Base-by-base conservation (phyloP, 1,140 invertebrate genomes). In the Drosophila tani region DNA sequence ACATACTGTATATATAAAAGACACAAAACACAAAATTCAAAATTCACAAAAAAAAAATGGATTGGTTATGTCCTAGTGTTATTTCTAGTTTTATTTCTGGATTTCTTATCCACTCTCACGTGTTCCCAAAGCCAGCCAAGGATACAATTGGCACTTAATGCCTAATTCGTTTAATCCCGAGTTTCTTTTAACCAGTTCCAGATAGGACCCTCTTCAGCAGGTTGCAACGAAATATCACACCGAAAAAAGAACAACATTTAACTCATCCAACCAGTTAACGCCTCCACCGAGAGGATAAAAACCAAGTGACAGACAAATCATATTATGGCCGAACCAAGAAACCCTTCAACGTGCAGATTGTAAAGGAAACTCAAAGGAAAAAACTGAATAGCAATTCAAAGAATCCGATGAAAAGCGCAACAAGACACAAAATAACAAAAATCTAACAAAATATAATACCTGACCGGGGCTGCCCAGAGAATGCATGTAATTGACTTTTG, bases 401-500 rank as follows among this genome's bases (percentile, higher is more conserved):
- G 84, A 90, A 87, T 62, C 46, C 64, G 35, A 38, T 79, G 85
- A 84, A 88, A 90, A 88, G 84, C 84, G 81, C 84, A 87, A 83
- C 83, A 75, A 81, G 81, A 87, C 53, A 78, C 73, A 87, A 70
- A 73, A 76, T 66, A 65, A 60, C 41, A 80, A 56, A 66, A 74
- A 74, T 53, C 59, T 57, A 64, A 60, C n/a, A 67, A 60, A 64
- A 69, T 55, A 75, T 84, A 90, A 88, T 90, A 71, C 74, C 58
- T 79, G 57, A 63, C 67, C 56, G 32, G 69, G 56, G 45, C 68
- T 64, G 66, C 19, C 76, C 46, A 70, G 68, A 90, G 85, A 88
- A 90, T 83, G 81, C 84, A 75, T 90, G 84, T 88, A 88, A 88
- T 88, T 88, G 84, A 88, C 84, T 88, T 88, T 88, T 90, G 85